Base-by-base conservation (phyloP, 2,888 invertebrate genomes). In the Zaprionus bogoriensis region DNA sequence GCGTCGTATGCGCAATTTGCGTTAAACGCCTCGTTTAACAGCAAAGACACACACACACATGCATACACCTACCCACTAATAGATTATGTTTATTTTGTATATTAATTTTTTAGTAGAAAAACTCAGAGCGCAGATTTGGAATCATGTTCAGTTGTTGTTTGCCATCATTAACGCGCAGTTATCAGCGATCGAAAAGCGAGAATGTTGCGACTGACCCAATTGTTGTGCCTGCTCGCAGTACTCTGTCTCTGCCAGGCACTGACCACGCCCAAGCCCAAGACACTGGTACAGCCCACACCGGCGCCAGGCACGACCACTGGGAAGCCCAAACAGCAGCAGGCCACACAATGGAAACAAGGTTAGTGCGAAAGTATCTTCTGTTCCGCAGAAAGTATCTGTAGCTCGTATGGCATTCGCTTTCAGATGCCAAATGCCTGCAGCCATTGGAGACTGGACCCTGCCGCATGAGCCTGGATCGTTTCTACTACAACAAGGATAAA, bases 361-460 rank as follows among this genome's bases (percentile, higher is more conserved):
- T 20, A 25, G 10, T 7, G 5, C 12, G 4, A 6, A 5, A 7
- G 10, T 39, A n/a, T 39, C 10, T 20, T 5, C 1, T 4, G 2
- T 1, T n/a, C n/a, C n/a, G 30, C 4, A 1, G 25, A 23, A 10
- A 12, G 1, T 42, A 27, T 14, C 7, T 38, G 1, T 23, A 14
- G 14, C 0, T 38, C 10, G 10, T 1, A 19, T 22, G 10, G 2
- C 5, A 50, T 3, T 39, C 36, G 22, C 10, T 1, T 6, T 10
- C n/a, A 89, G 89, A 88, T 79, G 52, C 80, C 7, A 89, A 87
- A 42, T 89, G 89, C 52, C 69, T 84, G 46, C 77, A 83, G 39
- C 89, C 89, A 0, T 23, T 79, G 70, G 89, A 89, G 30, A 54
- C 74, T 1, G 89, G 89, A 9, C 90, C 89, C 1, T 89, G 89